Base-by-base conservation (phyloP, 2,113 vertebrate genomes). In the Vidua chalybeata region DNA sequence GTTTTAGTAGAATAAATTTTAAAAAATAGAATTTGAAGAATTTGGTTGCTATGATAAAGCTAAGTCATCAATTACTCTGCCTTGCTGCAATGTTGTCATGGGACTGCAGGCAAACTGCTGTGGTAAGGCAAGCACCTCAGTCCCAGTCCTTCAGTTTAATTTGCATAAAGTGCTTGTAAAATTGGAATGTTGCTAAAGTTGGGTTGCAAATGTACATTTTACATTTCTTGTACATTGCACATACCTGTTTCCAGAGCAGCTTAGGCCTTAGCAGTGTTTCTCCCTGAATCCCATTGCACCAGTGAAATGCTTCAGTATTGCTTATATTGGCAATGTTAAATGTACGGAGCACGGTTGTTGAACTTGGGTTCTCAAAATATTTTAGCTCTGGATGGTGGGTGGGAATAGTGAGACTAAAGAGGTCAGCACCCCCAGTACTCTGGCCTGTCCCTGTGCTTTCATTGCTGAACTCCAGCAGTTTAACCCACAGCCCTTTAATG, bases 31-130 rank as follows among this genome's bases (percentile, higher is more conserved):
- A 30, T 19, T n/a, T 48, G n/a, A 28, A 54, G 18, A 31, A 52
- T 37, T 26, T 45, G 62, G 74, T 94, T 96, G 95, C 80, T 91
- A n/a, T 91, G 93, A 94, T 91, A 72, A 91, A 91, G 46, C 31
- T 22, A 85, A 93, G 59, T 93, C 84, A 96, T 90, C 75, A 66
- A 4, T 80, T 85, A 62, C 54, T 83, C 54, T 67, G 55, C 11
- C 59, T 88, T 90, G 46, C 82, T 90, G 79, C 92, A 96, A 1
- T 8, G 4, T 68, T 83, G 51, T 80, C 67, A 39, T 45, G 82
- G 63, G 54, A 83, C 58, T 90, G 67, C 46, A 76, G 78, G 54
- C 79, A 86, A 51, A 26, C 82, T 94, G 63, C 79, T 90, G 35
- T 80, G n/a, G 12, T 43, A 64, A 90, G n/a, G 63, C 64, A 67